Evolutionary conservation across 1,140 invertebrate genomes (phyloP).

Genomic region (Ceratitis capitata): DNA sequence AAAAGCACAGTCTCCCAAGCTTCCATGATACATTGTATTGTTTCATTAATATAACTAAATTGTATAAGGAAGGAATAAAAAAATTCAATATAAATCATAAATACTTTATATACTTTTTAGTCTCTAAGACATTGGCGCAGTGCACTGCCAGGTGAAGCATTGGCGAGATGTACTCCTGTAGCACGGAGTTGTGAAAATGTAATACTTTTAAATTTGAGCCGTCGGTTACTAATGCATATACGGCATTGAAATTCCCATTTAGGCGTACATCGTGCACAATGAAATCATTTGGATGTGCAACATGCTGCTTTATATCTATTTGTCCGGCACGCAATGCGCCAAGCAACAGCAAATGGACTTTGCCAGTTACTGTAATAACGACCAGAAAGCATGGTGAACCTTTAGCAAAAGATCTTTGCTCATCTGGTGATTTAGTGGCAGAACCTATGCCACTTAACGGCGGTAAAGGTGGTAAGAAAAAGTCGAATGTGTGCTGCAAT

Average conservation of each 20-base stretch:
- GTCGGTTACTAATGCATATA: slow-evolving; percentile 68
- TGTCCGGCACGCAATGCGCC: slow-evolving; percentile 83
- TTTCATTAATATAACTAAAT: slow-evolving; percentile 74
- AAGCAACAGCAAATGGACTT: slow-evolving; percentile 81
- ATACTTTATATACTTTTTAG: slow-evolving; percentile 66
- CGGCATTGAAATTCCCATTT: slow-evolving; percentile 71
- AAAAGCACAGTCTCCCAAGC: slow-evolving; percentile 94
- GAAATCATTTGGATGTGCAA: slow-evolving; percentile 69
- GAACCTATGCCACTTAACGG: slow-evolving; percentile 65
- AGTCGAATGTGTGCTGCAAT: slow-evolving; percentile 68
- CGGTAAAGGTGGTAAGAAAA: slow-evolving; percentile 68
- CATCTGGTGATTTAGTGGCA: slow-evolving; percentile 67
- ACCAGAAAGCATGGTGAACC: slow-evolving; percentile 80
- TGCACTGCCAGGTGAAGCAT: slow-evolving; percentile 77
- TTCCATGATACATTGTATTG: slow-evolving; percentile 86
- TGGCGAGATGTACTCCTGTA: slow-evolving; percentile 75
- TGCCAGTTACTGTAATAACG: slow-evolving; percentile 78
- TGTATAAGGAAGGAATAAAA: not conserved
- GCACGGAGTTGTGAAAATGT: slow-evolving; percentile 73
- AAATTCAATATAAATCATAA: not conserved
- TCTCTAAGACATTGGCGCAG: slow-evolving; percentile 74
- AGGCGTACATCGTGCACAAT: slow-evolving; percentile 71
- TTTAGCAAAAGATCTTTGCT: slow-evolving; percentile 76
- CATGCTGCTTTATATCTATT: slow-evolving; percentile 72
- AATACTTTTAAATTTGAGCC: slow-evolving; percentile 69